These are phyloP conservation scores for Amphimallon solstitiale DNA, from an alignment of 2,888 invertebrate species.

Conservation along the genomic window DNA sequence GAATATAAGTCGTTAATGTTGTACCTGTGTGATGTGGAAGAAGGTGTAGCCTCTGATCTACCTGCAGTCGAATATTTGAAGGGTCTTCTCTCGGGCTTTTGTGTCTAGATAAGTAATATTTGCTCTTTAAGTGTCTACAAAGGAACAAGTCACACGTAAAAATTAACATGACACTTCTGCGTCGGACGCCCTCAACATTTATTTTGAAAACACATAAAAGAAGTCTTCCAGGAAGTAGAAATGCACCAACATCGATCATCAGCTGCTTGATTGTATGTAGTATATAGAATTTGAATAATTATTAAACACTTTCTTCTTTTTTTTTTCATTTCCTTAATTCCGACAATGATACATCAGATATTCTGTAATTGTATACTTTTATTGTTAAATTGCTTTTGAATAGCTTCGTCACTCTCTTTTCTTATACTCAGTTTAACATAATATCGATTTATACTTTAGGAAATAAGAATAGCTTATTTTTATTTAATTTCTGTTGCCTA, in stretches of 20 bases:
- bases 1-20: slow-evolving; percentile 12
- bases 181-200: not conserved
- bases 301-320: no score
- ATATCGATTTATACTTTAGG: no score
- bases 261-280: no score
- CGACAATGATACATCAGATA: no score
- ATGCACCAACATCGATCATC: not conserved
- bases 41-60: slow-evolving; percentile 9
- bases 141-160: slow-evolving; percentile 44
- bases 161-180: slow-evolving; percentile 39
- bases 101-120: slow-evolving; percentile 36
- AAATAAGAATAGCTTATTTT: no score
- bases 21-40: slow-evolving; percentile 1
- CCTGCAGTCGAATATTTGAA: slow-evolving; percentile 17
- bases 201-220: slow-evolving; percentile 20
- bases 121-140: slow-evolving; percentile 41
- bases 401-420: no score
- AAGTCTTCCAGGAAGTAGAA: slow-evolving; percentile 14
- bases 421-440: no score
- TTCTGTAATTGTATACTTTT: no score
- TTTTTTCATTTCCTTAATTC: no score
- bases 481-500: no score
- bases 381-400: no score
- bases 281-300: no score
- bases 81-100: slow-evolving; percentile 10